Conservation (phyloP, 2,888 invertebrate species). For the Eulithis prunata region DNA sequence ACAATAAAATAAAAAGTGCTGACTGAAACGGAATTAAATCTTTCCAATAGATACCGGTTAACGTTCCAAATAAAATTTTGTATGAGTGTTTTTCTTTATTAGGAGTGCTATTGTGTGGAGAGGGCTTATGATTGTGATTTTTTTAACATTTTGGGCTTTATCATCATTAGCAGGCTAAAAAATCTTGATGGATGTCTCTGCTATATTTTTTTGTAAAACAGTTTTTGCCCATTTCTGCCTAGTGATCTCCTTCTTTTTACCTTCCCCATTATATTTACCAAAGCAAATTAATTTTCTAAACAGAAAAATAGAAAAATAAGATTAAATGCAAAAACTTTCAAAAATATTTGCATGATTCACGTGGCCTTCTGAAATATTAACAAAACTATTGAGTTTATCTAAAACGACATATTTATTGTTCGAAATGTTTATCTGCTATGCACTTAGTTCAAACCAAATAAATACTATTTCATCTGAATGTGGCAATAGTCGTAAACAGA, state of each 20-base stretch:
- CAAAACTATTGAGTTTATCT: constrained; percentile 9
- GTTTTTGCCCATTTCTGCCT: too few species aligned
- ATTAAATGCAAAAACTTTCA: too few species aligned
- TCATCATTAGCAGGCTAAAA: too few species aligned
- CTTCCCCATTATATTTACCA: too few species aligned
- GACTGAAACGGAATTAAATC: constrained; percentile 72
- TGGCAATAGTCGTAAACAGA: constrained; percentile 32
- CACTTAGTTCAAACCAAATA: constrained; percentile 35
- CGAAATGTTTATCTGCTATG: constrained; percentile 32
- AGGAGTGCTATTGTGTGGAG: constrained; percentile 27
- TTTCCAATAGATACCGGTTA: constrained; percentile 66
- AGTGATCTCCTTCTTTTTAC: too few species aligned
- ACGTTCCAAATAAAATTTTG: constrained; percentile 68
- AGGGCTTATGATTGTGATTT: constrained; percentile 12
- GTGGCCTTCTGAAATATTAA: neutral
- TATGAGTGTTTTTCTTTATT: constrained; percentile 59
- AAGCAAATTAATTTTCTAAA: too few species aligned
- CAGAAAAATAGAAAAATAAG: too few species aligned
- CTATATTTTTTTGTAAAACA: too few species aligned
- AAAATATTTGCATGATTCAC: too few species aligned
- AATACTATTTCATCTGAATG: constrained; percentile 32
- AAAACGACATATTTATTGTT: constrained; percentile 23
- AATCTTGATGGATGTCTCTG: too few species aligned
- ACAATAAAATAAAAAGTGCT: constrained; percentile 76
- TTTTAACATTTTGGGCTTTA: neutral